A percentile compares a stretch with the other conserved stretches of the same genome.
phyloP scores from a whole-genome alignment of 2,797 vertebrate species.

The Heliangelus exortis region DNA sequence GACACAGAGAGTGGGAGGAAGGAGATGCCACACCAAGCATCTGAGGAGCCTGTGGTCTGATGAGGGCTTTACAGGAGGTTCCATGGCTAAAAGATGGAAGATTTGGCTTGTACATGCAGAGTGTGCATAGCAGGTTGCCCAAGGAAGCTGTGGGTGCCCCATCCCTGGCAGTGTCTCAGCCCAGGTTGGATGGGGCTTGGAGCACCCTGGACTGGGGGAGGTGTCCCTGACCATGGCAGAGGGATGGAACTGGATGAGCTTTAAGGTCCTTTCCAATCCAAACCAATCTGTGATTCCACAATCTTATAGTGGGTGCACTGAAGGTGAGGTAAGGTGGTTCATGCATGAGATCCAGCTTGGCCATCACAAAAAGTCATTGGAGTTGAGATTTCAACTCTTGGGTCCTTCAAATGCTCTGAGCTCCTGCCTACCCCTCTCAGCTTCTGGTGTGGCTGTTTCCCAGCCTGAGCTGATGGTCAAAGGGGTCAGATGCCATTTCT shows the following conservation, averaged over 20 bases:
- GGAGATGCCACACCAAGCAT: background rate
- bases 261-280: no score
- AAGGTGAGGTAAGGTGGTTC: rapidly evolving
- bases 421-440: background rate
- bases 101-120: background rate
- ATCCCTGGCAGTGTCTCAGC: no score
- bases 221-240: no score
- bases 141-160: no score
- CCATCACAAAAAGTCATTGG: rapidly evolving
- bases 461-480: background rate
- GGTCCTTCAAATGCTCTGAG: background rate
- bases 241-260: no score
- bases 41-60: background rate
- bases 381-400: background rate
- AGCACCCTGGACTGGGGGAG: no score
- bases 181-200: no score
- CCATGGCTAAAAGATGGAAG: rapidly evolving
- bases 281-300: no score
- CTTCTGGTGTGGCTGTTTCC: rapidly evolving
- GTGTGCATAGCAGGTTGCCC: no score
- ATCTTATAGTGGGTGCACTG: background rate
- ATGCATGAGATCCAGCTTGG: background rate
- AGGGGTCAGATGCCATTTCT: background rate
- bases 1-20: background rate
- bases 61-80: background rate